Conservation (phyloP, 2,113 vertebrate genomes). For the Pedionomus torquatus region DNA sequence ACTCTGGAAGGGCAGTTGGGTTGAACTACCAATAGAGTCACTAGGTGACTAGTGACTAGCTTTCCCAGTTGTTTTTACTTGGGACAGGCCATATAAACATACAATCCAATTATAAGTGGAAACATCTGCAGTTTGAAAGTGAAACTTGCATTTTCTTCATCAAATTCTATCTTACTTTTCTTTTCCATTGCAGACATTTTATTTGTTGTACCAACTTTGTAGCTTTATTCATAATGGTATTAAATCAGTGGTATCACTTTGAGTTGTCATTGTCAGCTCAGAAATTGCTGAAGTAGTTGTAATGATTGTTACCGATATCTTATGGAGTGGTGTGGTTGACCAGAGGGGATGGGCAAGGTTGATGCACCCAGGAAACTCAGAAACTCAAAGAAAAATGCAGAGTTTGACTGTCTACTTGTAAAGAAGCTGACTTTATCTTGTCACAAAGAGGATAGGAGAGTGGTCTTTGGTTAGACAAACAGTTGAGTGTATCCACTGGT, state of each 20-base stretch:
- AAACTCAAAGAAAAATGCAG: not conserved
- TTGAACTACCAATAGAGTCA: not conserved
- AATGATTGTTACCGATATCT: not conserved
- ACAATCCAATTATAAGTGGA: not conserved
- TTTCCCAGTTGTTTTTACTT: not conserved
- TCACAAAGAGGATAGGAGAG: not conserved
- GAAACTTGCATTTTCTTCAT: not conserved
- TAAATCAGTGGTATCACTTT: not conserved
- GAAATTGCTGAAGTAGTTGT: not conserved
- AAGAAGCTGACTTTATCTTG: not conserved
- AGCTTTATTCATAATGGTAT: not conserved
- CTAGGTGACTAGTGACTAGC: not conserved
- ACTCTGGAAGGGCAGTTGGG: not conserved
- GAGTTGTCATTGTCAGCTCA: not conserved
- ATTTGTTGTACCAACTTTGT: not conserved
- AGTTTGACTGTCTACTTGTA: not conserved
- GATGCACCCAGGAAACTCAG: not conserved
- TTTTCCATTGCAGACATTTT: conserved; percentile 68
- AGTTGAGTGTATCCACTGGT: not conserved
- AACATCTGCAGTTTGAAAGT: not conserved
- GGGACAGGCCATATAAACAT: not conserved
- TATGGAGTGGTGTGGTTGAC: not conserved
- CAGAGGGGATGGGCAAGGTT: not conserved
- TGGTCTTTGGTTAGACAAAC: not conserved
- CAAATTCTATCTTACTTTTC: conserved; percentile 56